Evolutionary conservation across 2,888 invertebrate species (phyloP), one percentile per base, ranked within the genome.

Genomic region (Brachylomia viminalis): DNA sequence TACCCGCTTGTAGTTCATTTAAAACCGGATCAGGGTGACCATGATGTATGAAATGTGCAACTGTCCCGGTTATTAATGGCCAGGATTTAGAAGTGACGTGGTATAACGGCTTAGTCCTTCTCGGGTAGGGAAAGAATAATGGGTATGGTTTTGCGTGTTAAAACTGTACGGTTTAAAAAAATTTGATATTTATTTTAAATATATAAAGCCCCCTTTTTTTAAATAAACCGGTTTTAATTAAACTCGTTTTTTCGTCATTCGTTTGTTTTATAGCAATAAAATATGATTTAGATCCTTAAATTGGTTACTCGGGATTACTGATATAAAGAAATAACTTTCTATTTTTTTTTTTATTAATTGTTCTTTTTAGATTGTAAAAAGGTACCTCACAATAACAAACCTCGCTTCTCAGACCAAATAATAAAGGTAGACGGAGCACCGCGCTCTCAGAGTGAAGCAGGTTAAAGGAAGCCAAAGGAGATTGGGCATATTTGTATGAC

Each of bases 1-100:
- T 70, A 73, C 77, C 82, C 86, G 84, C 75, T 77, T 88, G 85
- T 88, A 89, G 80, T 91, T 89, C 87, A 90, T 91, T 91, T 88
- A 87, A 88, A 87, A 87, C 84, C 80, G 70, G 77, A 81, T 71
- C 86, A 84, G 74, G 79, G 81, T 79, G 81, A 83, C 86, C 86
- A 87, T 87, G 88, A 87, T 86, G 80, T 87, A 87, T 87, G 82
- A 84, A 84, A 86, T 86, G 83, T 83, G 73, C 81, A 80, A 86
- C 87, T 80, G 78, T 82, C 72, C 73, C 73, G 75, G 75, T 72
- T 80, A 87, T 86, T 79, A 84, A 87, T 87, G 74, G 71, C 59
- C 20, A 58, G 79, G 84, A 84, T 86, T 87, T 82, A 75, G 76
- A 73, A 65, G 77, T 84, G 81, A 77, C 72, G 58, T 33, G 52